Evolutionary conservation across 2,797 vertebrate species (phyloP).

Genomic region (Sardinella longiceps): DNA sequence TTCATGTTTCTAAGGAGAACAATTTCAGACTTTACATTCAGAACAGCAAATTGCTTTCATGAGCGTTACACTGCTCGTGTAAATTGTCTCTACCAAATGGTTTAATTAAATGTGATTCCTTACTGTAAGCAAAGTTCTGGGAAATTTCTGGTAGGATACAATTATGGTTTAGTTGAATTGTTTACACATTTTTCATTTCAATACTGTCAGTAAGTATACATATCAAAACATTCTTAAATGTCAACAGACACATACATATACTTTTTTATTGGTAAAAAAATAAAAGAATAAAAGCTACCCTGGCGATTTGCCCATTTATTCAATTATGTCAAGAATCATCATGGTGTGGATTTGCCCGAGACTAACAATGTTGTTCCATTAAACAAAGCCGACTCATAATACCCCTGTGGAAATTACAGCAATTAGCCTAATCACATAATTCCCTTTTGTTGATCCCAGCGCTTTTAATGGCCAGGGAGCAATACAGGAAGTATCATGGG

Average conservation of each 20-base stretch:
- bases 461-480: constrained; percentile 40
- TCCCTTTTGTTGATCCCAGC: constrained; percentile 46
- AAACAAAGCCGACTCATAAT: constrained; percentile 52
- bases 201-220: too few species aligned
- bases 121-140: neutral
- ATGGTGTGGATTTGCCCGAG: constrained; percentile 41
- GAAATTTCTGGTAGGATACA: neutral
- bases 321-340: constrained; percentile 51
- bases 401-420: constrained; percentile 48
- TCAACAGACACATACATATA: neutral
- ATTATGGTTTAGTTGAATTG: neutral
- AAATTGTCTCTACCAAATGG: neutral
- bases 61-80: neutral
- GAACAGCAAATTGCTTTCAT: neutral
- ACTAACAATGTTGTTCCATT: constrained; percentile 50
- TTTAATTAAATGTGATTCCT: neutral
- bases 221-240: neutral
- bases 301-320: constrained; percentile 44
- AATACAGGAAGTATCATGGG: neutral
- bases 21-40: neutral
- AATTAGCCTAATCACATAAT: constrained; percentile 54
- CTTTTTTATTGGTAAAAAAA: constrained; percentile 26
- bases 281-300: constrained; percentile 35
- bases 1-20: neutral
- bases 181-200: neutral